Evolutionary conservation across 2,113 vertebrate genomes (phyloP), one percentile per base, ranked within the genome.

Genomic region (Silurus glanis): DNA sequence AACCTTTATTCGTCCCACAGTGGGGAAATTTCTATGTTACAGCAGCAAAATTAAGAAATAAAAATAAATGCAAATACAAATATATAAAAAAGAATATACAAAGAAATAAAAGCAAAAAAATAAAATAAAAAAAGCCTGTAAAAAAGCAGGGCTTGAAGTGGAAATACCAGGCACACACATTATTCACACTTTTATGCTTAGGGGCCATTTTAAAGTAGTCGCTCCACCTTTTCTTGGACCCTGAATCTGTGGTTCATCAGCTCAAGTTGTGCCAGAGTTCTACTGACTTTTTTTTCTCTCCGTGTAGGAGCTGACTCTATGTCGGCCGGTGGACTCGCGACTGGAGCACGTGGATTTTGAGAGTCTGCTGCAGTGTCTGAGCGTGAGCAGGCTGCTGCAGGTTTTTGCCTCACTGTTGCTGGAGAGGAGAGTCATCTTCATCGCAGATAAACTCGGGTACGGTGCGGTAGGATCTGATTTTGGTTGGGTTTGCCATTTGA

Each of bases 261-360:
- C 2, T 8, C 10, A 21, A 23, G 19, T 5, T 19, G 37, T 51
- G 9, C 71, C 4, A 0, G 10, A 51, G 71, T 74, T n/a, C 7
- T 76, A 55, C n/a, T 76, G 51, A 55, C 14, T 6, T 17, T 69
- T 69, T 21, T 72, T 9, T 58, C 51, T 74, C 13, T 83, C 45
- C 21, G 16, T 23, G 9, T 91, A 99, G 98, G 97, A 96, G 0
- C 94, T 99, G 92, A 97, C 97, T 23, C 93, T 99, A 72, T 97
- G 97, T 88, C 96, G 98, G 10, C 98, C 98, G 0, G 90, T 97
- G 89, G 98, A 99, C 90, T 99, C 98, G 0, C 93, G 98, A 9
- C 86, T 99, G 23, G 98, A 99, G 58, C 98, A 99, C 0, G 97
- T 99, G n/a, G 97, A 99, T 91, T 99, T 99, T 0, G 96, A 97